Base-by-base conservation (phyloP, 2,797 vertebrate genomes). In the Sebastes cheni region DNA sequence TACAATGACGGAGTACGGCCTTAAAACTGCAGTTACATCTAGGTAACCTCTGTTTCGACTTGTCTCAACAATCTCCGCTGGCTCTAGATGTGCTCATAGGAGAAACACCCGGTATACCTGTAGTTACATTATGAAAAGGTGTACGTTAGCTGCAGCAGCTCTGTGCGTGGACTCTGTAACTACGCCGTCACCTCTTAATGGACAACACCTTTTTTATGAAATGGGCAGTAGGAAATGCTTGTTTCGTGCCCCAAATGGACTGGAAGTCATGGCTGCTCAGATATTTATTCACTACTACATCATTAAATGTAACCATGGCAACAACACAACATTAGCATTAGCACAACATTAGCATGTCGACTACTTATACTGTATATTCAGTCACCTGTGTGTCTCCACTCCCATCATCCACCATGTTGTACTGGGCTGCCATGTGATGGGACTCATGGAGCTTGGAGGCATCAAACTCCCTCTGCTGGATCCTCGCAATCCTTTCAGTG, bases 361-460 rank as follows among this genome's bases (percentile, higher is more conserved):
- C 30, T 32, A 32, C 30, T 32, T 32, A 9, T 32, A 32, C 30
- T 32, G 30, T 14, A 30, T 18, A 30, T 60, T 29, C 14, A 60
- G 91, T 96, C 91, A 98, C 97, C 96, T 98, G 92, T 56, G 96
- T 96, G 78, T 95, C 91, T 11, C 97, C 98, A 4, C 95, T 96
- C 4, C 97, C 97, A 0, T 98, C 95, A 32, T 99, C 98, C 82
- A 98, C 95, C 98, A 99, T 97, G 85, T 97, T 97, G 90, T 98
- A 97, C 75, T 97, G 96, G 1, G 97, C 97, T 25, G 97, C 97
- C 98, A 98, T 98, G 73, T 95, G 95, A 0, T 95, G 95, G 76
- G 92, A 98, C 62, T 92, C 91, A 0, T 99, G 97, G 58, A 99
- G 94, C 77, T 96, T 95, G 30, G 97, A 96, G 75, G 96, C 97